Conservation (phyloP, 2,797 vertebrate genomes). For the Cichlasoma orientale region DNA sequence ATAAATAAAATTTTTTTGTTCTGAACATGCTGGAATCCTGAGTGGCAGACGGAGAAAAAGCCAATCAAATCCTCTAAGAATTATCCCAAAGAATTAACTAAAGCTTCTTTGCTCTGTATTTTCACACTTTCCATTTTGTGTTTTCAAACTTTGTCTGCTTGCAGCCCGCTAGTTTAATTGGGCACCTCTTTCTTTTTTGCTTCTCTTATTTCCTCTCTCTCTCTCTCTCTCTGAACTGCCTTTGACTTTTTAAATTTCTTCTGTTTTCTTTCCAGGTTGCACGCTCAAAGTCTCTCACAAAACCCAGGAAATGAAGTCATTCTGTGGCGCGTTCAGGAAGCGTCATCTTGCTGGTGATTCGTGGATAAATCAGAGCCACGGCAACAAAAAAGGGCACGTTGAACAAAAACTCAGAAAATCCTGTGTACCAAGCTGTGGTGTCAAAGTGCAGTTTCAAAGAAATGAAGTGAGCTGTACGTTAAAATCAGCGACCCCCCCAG, state of each 20-base stretch:
- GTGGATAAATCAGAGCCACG: background rate
- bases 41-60: background rate
- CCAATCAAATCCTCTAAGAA: background rate
- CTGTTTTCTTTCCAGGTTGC: background rate
- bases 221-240: background rate
- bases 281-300: background rate
- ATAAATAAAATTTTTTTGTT: too few relatives aligned
- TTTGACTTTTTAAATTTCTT: background rate
- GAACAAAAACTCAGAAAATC: background rate
- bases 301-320: background rate
- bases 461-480: background rate
- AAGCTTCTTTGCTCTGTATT: background rate
- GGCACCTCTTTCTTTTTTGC: accelerated
- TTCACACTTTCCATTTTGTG: background rate
- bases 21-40: background rate
- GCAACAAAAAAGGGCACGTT: background rate
- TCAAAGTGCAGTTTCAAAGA: background rate
- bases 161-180: accelerated
- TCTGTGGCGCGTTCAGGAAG: background rate
- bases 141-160: background rate
- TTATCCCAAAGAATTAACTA: background rate
- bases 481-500: background rate
- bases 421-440: background rate
- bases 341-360: background rate
- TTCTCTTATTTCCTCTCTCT: background rate